Base-by-base conservation (phyloP, 2,797 vertebrate genomes). In the Cuculus canorus region DNA sequence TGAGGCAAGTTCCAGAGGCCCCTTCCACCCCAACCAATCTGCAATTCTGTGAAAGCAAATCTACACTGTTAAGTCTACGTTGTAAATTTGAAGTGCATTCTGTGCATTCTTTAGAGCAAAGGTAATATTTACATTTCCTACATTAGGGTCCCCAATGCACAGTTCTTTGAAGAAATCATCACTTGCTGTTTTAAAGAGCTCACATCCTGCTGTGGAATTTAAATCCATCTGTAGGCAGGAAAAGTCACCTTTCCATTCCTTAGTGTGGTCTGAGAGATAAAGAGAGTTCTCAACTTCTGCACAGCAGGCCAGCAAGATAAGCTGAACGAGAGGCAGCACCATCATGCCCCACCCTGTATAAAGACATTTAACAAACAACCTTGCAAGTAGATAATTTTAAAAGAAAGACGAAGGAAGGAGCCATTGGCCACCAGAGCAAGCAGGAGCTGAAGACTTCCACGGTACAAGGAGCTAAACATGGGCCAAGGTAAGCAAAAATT, bases 401-500 rank as follows among this genome's bases (percentile, higher is more conserved):
- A 80, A 39, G 54, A 43, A 23, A 92, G 45, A 57, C 82, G 85
- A 76, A 84, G 59, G 43, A 86, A 93, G 50, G 41, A 94, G 35
- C 35, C 32, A 39, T 25, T 48, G 30, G 17, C 56, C 25, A 68
- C 10, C 57, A 83, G 24, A 82, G 32, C 50, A 61, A 81, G 69
- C 33, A 85, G 73, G 43, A 86, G 63, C 52, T 59, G 86, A 78
- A 52, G 56, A 78, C 66, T 86, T 82, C 37, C 50, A 50, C 11
- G 0, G 37, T 45, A 57, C 61, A 21, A 6, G 3, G 43, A 92
- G 66, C 30, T 16, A 92, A 70, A 76, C 82, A 96, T 96, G 95
- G 93, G 92, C n/a, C 92, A 95, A 94, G 93, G 96, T 96, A 95
- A 95, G 95, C 35, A 92, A 94, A 22, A 86, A 88, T 39, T 18